Percentiles rank a stretch among this genome's conserved stretches.
Conservation (phyloP, 2,113 vertebrate genomes). For the Setophaga coronata region DNA sequence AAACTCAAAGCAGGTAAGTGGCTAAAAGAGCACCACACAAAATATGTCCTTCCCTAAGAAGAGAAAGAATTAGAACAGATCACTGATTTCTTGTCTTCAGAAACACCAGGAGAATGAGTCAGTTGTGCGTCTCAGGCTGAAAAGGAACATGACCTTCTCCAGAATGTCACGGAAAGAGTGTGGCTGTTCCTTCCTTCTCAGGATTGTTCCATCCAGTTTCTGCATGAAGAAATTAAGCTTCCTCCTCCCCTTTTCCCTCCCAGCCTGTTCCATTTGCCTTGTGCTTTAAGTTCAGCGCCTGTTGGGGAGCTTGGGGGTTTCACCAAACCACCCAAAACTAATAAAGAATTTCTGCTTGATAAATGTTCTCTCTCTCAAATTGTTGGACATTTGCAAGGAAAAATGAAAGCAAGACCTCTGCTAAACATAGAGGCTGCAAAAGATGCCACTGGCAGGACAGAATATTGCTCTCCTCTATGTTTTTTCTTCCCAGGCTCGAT, state of each 20-base stretch:
- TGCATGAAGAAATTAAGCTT: background rate
- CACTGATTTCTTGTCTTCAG: background rate
- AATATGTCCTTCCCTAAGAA: background rate
- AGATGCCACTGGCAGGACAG: background rate
- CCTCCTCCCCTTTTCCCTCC: conserved; percentile 4
- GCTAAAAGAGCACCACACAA: background rate
- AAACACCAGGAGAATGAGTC: background rate
- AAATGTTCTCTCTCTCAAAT: background rate
- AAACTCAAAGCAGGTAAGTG: conserved; percentile 6
- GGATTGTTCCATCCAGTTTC: conserved; percentile 13
- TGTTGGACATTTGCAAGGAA: background rate
- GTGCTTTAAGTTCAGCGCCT: accelerated
- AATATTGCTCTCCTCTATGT: background rate
- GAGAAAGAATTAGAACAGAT: background rate
- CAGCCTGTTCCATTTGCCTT: background rate
- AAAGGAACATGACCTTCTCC: conserved; percentile 53
- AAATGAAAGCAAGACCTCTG: background rate
- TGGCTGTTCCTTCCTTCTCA: background rate
- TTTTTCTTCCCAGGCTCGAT: background rate
- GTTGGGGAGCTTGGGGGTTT: accelerated
- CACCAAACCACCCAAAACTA: background rate
- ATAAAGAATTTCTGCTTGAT: background rate
- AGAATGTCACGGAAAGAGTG: background rate
- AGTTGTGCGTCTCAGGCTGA: background rate
- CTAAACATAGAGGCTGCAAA: background rate